Percentiles rank a stretch among this genome's conserved stretches.
These are phyloP conservation scores for Chanos chanos DNA, from an alignment of 2,797 vertebrate genomes.

Conservation along the genomic window DNA sequence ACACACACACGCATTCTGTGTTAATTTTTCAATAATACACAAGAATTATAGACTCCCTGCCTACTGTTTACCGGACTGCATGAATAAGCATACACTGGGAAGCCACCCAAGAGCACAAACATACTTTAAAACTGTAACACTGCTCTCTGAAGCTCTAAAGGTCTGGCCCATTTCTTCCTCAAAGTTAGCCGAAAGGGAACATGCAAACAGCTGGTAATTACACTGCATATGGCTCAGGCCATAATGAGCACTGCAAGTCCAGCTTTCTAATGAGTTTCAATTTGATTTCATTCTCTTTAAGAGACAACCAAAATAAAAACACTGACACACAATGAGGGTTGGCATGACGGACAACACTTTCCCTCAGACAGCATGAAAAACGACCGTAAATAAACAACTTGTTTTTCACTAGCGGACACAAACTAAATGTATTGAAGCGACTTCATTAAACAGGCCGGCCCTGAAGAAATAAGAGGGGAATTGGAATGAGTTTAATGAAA, in stretches of 20 bases:
- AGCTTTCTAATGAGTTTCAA: conserved; percentile 46
- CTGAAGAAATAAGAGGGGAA: no score
- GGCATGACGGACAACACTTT: conserved; percentile 27
- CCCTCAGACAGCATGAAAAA: conserved; percentile 9
- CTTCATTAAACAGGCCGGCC: neutral
- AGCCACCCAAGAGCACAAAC: conserved; percentile 34
- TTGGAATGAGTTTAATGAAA: no score
- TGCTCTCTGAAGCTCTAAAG: conserved; percentile 43
- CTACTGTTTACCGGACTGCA: conserved; percentile 26
- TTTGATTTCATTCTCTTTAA: conserved; percentile 40
- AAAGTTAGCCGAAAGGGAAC: conserved; percentile 42
- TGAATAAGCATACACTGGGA: conserved; percentile 42
- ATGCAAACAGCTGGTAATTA: conserved; percentile 56
- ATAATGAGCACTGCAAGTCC: conserved; percentile 48
- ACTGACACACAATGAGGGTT: conserved; percentile 11
- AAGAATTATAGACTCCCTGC: conserved; percentile 32
- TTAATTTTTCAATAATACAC: conserved; percentile 1
- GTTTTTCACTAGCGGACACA: conserved; percentile 14
- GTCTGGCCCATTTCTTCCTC: conserved; percentile 43
- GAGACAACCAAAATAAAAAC: conserved; percentile 31
- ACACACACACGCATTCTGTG: neutral
- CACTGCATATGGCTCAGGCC: conserved; percentile 46
- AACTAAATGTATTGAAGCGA: conserved; percentile 2
- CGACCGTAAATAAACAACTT: conserved; percentile 22
- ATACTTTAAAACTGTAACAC: conserved; percentile 43